Base-by-base conservation (phyloP, 92 coral and sea anemone genomes). In the Paragorgia papillata region DNA sequence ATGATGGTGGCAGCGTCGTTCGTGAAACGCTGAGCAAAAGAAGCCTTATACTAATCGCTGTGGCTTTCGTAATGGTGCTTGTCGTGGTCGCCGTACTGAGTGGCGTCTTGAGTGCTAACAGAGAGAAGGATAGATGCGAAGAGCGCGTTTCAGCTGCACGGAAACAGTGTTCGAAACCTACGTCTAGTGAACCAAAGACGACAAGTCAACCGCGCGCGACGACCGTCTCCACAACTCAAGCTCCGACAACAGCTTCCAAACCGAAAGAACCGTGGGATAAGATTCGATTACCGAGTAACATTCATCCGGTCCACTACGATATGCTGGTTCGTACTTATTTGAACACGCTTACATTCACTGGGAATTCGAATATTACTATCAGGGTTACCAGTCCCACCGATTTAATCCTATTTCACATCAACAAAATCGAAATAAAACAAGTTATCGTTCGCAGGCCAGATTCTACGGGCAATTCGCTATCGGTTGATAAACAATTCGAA, bases 191-290 rank as follows among this genome's bases (percentile, higher is more conserved):
- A 37, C 43, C 5, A 12, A n/a, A 73, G 43, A 25, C 58, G 17
- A 51, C 58, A 6, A 4, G 17, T 5, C 4, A 17, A 22, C 58
- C 58, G 26, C 6, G 19, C 4, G 17, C 8, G 19, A 51, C 58
- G 8, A 37, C 43, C 6, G 18, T 56, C 4, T 29, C 41, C 0
- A 66, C 31, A 7, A 25, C 9, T 21, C n/a, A 9, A 32, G 0
- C 67, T 20, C 8, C 67, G 35, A 89, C 97, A 9, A 86, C 97
- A 59, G 88, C 92, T 10, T 68, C 94, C 12, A 86, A 88, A 2
- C 80, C 92, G 32, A 1, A 9, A 19, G 97, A 93, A 73, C 93
- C 90, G 49, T 93, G 96, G 87, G 91, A 96, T 88, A 80, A 80
- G 21, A 85, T 90, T n/a, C 91, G 97, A 34, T 85, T 93, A 9